Conservation (phyloP, 2,797 vertebrate genomes). For the Neoniphon sammara region DNA sequence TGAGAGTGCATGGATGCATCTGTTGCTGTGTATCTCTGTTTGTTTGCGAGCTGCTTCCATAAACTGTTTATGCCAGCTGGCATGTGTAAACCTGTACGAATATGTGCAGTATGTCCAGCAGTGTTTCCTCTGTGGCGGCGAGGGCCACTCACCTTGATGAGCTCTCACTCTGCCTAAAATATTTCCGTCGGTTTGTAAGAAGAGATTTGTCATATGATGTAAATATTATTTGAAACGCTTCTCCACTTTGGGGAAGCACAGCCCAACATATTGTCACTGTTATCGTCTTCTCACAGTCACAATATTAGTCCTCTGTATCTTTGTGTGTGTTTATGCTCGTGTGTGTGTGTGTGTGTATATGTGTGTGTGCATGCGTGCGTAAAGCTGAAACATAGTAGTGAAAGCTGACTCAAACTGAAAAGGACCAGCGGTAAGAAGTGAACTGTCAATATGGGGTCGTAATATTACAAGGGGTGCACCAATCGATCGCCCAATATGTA, state of each 20-base stretch:
- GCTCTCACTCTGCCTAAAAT: not conserved
- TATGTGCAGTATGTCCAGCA: no score
- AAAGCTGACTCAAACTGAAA: slow-evolving; percentile 74
- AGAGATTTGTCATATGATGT: no score
- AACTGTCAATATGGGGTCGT: slow-evolving; percentile 28
- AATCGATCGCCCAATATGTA: not conserved
- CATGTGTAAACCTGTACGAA: slow-evolving; percentile 44
- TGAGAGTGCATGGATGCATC: slow-evolving; percentile 60
- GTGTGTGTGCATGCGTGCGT: not conserved
- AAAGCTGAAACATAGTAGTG: slow-evolving; percentile 53
- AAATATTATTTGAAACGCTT: not conserved
- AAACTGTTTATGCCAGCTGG: slow-evolving; percentile 34
- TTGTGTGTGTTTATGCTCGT: not conserved
- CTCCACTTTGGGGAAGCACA: not conserved
- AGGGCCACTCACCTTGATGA: no score
- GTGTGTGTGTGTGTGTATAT: no score
- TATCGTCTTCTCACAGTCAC: slow-evolving; percentile 39
- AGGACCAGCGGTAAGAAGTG: slow-evolving; percentile 46
- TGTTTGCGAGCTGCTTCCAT: slow-evolving; percentile 46
- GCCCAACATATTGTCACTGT: not conserved
- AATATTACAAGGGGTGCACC: slow-evolving; percentile 12
- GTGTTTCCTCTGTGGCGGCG: not conserved
- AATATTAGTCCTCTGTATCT: not conserved
- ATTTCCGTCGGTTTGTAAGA: not conserved
- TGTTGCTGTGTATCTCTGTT: slow-evolving; percentile 40